Evolutionary conservation across 2,797 vertebrate genomes (phyloP).

Genomic region (Semaprochilodus insignis): DNA sequence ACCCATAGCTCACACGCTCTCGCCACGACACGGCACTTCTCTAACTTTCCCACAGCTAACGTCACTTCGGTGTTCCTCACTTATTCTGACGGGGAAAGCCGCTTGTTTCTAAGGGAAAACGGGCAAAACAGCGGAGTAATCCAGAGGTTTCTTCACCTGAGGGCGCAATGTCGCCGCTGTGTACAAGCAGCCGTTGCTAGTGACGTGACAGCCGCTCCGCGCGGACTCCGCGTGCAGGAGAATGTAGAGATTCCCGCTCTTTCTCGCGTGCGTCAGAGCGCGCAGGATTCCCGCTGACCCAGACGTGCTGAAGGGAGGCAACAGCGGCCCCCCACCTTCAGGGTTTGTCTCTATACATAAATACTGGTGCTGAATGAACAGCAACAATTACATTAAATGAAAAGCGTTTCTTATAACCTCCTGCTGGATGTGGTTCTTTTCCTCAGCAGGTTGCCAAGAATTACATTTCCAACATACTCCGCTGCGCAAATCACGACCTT

Average conservation of each 20-base stretch:
- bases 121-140: not conserved
- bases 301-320: not conserved
- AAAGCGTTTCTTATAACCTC: not conserved
- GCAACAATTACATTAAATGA: not conserved
- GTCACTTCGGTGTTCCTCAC: not conserved
- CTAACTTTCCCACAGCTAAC: slow-evolving; percentile 25
- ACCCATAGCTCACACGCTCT: slow-evolving; percentile 78
- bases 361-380: not conserved
- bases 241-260: slow-evolving; percentile 27
- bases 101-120: not conserved
- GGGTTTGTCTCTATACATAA: not conserved
- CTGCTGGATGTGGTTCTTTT: not conserved
- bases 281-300: slow-evolving; percentile 12
- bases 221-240: slow-evolving; percentile 18
- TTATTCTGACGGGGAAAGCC: not conserved
- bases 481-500: too few species aligned
- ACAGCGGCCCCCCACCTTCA: not conserved
- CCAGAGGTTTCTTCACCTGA: not conserved
- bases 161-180: not conserved
- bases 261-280: slow-evolving; percentile 22
- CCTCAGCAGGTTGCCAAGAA: not conserved
- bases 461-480: not conserved
- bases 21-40: not conserved
- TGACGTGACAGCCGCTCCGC: not conserved
- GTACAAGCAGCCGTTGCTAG: not conserved